Evolutionary conservation across 2,113 vertebrate species (phyloP), one percentile per base, ranked within the genome.

Genomic region (Bujurquina vittata): DNA sequence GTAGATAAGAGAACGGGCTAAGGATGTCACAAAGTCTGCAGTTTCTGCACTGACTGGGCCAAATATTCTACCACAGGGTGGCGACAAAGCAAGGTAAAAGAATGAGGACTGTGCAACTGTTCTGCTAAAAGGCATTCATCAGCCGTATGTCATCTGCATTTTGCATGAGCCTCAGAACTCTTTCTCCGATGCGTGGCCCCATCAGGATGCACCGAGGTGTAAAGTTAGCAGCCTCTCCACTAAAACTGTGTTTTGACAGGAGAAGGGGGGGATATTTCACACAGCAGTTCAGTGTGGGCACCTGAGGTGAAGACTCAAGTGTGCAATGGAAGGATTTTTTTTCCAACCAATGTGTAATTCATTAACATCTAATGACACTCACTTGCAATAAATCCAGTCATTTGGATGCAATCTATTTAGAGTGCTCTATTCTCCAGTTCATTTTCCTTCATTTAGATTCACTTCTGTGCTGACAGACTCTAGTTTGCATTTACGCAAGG

Each of bases 21-120:
- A n/a, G 29, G 43, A 33, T 1, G 2, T 15, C 15, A 29, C 10
- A 69, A 49, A 69, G 43, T 49, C n/a, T 7, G 49, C 5, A 56
- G 10, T 23, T 55, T 4, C 8, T 43, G 26, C 33, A 1, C 20
- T 35, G 59, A 61, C 1, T 1, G 40, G 18, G 10, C 43, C 35
- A 69, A 65, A 31, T 14, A n/a, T 46, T 65, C 40, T 5, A 23
- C 89, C 95, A 88, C 87, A n/a, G 87, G 93, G 79, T 78, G 93
- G 93, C 80, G 83, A 88, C 86, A 89, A n/a, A 86, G 33, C 4
- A 7, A 20, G 10, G 7, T n/a, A 1, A 9, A 7, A 69, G 20
- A 4, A 14, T 1, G 3, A 59, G 29, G 23, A 11, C 3, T 1
- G 23, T 20, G 12, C 17, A 61, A 61, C 35, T 20, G 15, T 57